Evolutionary conservation across 2,113 vertebrate species (phyloP).

Genomic region (Anhinga rufa): DNA sequence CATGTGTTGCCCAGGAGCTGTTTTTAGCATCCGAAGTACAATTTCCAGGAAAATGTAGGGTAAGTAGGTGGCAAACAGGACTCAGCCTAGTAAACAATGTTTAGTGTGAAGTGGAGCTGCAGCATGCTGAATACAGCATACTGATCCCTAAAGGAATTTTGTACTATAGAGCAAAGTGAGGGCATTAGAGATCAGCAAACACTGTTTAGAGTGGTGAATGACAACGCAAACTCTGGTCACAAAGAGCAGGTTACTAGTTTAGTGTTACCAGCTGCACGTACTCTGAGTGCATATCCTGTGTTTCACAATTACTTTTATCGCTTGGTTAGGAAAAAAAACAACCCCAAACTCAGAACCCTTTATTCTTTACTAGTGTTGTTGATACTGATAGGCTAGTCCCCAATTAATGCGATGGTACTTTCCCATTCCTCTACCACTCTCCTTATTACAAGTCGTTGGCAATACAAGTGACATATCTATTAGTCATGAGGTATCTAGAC

Average conservation of each 20-base stretch:
- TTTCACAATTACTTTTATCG: neutral
- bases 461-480: neutral
- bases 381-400: neutral
- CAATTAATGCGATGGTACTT: slow-evolving; percentile 37
- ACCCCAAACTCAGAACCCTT: neutral
- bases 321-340: neutral
- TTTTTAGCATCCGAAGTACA: neutral
- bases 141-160: neutral
- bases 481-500: slow-evolving; percentile 19
- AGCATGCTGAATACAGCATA: neutral
- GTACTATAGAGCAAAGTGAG: neutral
- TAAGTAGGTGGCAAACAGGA: neutral
- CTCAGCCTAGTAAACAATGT: neutral
- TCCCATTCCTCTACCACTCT: slow-evolving; percentile 16
- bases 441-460: neutral
- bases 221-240: neutral
- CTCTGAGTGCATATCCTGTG: neutral
- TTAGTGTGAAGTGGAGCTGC: neutral
- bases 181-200: neutral
- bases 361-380: neutral
- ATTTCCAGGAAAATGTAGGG: slow-evolving; percentile 3
- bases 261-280: neutral
- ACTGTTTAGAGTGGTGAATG: neutral
- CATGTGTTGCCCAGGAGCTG: neutral
- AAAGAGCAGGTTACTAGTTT: neutral